These are phyloP conservation scores for Chelon labrosus DNA, from an alignment of 2,797 vertebrate genomes.

Conservation along the genomic window DNA sequence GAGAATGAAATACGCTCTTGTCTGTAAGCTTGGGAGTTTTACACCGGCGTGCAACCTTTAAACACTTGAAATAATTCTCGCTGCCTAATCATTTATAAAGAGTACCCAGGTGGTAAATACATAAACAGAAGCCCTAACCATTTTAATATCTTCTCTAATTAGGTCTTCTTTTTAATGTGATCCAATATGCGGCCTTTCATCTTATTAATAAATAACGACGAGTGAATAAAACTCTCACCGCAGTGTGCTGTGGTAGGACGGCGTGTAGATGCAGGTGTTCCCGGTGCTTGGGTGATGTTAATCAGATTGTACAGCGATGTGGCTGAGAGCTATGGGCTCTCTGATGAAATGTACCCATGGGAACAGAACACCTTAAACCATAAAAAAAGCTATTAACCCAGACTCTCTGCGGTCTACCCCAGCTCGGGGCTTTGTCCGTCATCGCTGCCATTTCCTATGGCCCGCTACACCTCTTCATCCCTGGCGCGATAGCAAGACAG, in stretches of 20 bases:
- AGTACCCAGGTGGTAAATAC: too few species aligned
- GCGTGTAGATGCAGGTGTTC: too few species aligned
- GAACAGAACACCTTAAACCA: conserved; percentile 43
- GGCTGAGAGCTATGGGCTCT: conserved; percentile 21
- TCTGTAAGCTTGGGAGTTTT: too few species aligned
- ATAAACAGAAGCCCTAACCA: neutral
- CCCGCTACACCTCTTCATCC: conserved; percentile 28
- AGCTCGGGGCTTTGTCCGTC: conserved; percentile 40
- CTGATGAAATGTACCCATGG: conserved; percentile 46
- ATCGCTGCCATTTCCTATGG: conserved; percentile 33
- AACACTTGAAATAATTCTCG: too few species aligned
- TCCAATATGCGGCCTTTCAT: neutral
- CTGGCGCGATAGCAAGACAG: conserved; percentile 20
- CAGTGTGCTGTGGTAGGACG: neutral
- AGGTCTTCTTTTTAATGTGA: too few species aligned
- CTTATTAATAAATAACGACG: neutral
- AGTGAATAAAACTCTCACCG: neutral
- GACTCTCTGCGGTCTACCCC: conserved; percentile 19
- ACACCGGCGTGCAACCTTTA: too few species aligned
- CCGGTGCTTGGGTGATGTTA: too few species aligned
- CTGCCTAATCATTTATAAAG: too few species aligned
- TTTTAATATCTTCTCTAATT: neutral
- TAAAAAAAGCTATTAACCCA: conserved; percentile 53
- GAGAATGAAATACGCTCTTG: too few species aligned
- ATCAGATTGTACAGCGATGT: neutral